Conservation (phyloP, 2,113 vertebrate genomes). For the Caracal caracal region DNA sequence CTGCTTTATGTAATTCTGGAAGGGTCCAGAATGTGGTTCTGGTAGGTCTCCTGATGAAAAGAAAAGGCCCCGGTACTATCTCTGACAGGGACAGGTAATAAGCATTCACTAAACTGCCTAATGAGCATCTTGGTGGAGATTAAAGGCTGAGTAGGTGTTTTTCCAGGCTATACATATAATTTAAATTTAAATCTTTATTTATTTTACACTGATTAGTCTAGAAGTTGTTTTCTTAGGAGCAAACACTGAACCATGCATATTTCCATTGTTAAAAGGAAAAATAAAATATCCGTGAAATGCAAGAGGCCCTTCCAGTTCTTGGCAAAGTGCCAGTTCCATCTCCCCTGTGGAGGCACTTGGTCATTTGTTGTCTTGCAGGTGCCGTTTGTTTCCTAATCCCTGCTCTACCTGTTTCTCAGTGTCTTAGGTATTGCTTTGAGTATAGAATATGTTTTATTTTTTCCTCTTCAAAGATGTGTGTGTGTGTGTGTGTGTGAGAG, state of each 20-base stretch:
- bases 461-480: conserved; percentile 45
- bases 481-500: not conserved
- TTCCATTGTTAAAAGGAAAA: conserved; percentile 52
- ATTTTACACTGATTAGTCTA: conserved; percentile 55
- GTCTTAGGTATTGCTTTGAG: not conserved
- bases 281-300: not conserved
- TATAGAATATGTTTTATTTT: conserved; percentile 25
- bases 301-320: not conserved
- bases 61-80: conserved; percentile 32
- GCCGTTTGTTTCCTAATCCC: not conserved
- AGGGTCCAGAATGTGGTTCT: conserved; percentile 20
- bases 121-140: conserved; percentile 63
- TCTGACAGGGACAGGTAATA: conserved; percentile 56
- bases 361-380: conserved; percentile 32
- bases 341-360: not conserved
- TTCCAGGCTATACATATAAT: conserved; percentile 56
- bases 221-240: conserved; percentile 51
- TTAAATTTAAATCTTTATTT: conserved; percentile 69
- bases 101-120: conserved; percentile 50
- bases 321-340: not conserved
- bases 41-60: not conserved
- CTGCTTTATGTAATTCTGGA: conserved; percentile 33
- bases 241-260: not conserved
- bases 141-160: conserved; percentile 55
- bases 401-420: conserved; percentile 30